Evolutionary conservation across 1,140 invertebrate species (phyloP).

Genomic region (Diabrotica virgifera): DNA sequence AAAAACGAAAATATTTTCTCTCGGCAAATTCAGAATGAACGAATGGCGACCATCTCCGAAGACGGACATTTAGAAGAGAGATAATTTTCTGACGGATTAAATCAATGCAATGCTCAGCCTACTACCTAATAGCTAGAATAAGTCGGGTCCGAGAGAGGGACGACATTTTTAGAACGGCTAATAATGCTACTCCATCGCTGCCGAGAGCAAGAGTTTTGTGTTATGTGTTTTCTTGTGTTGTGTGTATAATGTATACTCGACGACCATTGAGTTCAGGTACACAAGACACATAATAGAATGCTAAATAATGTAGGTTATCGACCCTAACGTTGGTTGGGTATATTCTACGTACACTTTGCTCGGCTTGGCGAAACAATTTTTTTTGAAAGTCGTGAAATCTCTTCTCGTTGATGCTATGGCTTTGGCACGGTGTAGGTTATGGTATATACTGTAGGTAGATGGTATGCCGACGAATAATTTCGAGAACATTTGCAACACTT

Average conservation of each 20-base stretch:
- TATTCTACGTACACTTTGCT: constrained; percentile 5
- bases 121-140: constrained; percentile 8
- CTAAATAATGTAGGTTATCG: constrained; percentile 50
- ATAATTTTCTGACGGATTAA: constrained; percentile 25
- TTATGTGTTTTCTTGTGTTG: constrained; percentile 15
- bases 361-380: constrained; percentile 9
- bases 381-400: constrained; percentile 23
- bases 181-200: constrained; percentile 34
- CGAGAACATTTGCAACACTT: no score
- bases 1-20: neutral
- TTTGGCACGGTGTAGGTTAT: no score
- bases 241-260: constrained; percentile 12
- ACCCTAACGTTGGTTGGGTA: constrained; percentile 32
- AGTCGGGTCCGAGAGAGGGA: constrained; percentile 21
- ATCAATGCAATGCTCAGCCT: constrained; percentile 21
- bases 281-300: constrained; percentile 48
- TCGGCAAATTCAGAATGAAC: constrained; percentile 3
- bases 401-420: neutral
- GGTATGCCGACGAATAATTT: no score
- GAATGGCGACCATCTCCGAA: constrained; percentile 10
- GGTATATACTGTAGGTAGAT: no score
- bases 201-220: constrained; percentile 17
- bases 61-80: constrained; percentile 17
- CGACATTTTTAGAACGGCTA: constrained; percentile 48
- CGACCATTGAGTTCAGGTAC: constrained; percentile 44